Percentiles rank a stretch among this genome's conserved stretches.
phyloP scores from a whole-genome alignment of 2,113 vertebrate species.

The Oreochromis tanganicae region DNA sequence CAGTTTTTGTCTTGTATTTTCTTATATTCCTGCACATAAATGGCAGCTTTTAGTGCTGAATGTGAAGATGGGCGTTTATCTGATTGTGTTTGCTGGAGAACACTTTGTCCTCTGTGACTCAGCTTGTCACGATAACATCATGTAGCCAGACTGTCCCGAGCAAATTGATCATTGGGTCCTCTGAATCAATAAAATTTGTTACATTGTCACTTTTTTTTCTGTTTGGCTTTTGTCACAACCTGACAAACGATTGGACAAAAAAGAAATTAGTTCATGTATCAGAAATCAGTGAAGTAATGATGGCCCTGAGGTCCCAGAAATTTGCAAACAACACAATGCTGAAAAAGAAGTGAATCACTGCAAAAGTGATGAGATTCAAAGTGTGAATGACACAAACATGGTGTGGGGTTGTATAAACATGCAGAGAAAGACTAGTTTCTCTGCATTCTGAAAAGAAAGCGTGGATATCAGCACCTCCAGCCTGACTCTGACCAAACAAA shows the following conservation, averaged over 20 bases:
- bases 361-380: neutral
- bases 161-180: slow-evolving; percentile 10
- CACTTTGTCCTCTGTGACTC: neutral
- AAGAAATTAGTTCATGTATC: neutral
- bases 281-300: neutral
- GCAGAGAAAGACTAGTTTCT: fast-evolving
- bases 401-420: too few species aligned
- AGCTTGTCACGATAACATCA: neutral
- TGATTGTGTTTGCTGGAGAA: neutral
- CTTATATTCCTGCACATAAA: neutral
- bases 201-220: neutral
- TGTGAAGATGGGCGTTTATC: neutral
- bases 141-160: neutral
- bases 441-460: neutral
- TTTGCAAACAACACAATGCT: neutral
- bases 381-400: neutral
- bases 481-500: neutral
- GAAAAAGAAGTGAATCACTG: neutral
- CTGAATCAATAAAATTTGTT: slow-evolving; percentile 38
- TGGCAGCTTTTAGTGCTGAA: neutral
- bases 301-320: neutral
- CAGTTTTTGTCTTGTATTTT: slow-evolving; percentile 1
- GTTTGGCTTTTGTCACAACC: neutral
- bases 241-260: neutral
- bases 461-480: neutral